A percentile compares a stretch with the other conserved stretches of the same genome.
Evolutionary conservation across 1,140 invertebrate genomes (phyloP).

Genomic region (Drosophila gunungcola): DNA sequence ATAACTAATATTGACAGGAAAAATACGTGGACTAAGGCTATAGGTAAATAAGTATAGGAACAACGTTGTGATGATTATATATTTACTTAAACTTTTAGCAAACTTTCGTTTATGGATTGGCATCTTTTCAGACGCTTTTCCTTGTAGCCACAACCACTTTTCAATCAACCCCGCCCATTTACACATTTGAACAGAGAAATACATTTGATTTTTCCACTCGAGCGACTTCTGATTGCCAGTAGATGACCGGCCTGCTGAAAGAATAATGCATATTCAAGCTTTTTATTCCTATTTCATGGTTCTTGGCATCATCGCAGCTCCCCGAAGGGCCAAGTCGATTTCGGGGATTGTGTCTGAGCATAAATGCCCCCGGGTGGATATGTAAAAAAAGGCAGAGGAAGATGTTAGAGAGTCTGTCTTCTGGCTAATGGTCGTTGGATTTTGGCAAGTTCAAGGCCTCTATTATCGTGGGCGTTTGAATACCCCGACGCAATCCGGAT

Average conservation of each 20-base stretch:
- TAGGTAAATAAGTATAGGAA: too few relatives aligned
- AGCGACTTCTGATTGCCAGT: conserved; percentile 48
- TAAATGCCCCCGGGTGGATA: conserved; percentile 44
- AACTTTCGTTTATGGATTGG: not conserved
- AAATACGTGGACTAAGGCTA: not conserved
- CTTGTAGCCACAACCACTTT: conserved; percentile 11
- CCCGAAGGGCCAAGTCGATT: conserved; percentile 36
- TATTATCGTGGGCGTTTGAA: conserved; percentile 14
- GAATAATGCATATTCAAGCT: conserved; percentile 54
- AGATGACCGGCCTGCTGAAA: conserved; percentile 29
- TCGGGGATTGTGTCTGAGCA: conserved; percentile 19
- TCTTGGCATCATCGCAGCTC: conserved; percentile 18
- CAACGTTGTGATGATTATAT: not conserved
- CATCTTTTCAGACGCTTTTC: conserved; percentile 18
- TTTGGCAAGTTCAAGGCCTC: conserved; percentile 55
- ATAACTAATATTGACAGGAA: not conserved
- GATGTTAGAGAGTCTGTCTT: conserved; percentile 28
- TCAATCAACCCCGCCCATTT: conserved; percentile 7
- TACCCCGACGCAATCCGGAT: conserved; percentile 36
- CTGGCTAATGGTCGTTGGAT: conserved; percentile 36
- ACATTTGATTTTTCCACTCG: conserved; percentile 50
- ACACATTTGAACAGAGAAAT: conserved; percentile 15
- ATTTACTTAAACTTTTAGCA: not conserved
- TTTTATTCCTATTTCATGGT: conserved; percentile 24
- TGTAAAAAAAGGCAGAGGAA: conserved; percentile 30